Conservation (phyloP, 2,113 vertebrate genomes). For the Passer domesticus region DNA sequence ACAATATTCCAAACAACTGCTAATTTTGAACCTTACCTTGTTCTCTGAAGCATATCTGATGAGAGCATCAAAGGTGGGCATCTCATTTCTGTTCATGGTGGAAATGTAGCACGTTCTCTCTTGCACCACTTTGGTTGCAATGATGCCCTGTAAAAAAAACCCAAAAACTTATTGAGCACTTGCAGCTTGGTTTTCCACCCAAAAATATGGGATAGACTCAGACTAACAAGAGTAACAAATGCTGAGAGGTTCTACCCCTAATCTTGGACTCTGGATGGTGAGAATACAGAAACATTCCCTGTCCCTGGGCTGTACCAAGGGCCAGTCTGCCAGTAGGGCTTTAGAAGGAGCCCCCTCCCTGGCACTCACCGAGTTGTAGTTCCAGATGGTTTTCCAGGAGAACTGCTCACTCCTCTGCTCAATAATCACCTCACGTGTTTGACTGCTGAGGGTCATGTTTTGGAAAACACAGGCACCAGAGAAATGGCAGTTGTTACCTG, state of each 20-base stretch:
- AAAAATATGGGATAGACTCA: background rate
- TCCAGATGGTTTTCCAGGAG: conserved; percentile 53
- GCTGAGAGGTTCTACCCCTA: no score
- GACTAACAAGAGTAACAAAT: background rate
- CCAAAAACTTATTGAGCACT: background rate
- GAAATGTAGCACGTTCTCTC: background rate
- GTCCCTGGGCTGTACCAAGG: accelerated
- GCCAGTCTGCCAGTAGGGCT: accelerated
- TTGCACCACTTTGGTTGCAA: background rate
- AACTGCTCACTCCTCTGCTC: background rate
- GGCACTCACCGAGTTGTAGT: conserved; percentile 43
- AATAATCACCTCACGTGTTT: background rate
- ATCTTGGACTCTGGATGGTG: accelerated
- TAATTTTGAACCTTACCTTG: background rate
- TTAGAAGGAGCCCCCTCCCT: background rate
- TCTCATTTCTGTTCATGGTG: no score
- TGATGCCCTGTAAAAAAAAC: background rate
- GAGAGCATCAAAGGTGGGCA: background rate
- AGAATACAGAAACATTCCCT: background rate
- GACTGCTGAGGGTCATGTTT: background rate
- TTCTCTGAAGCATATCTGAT: background rate
- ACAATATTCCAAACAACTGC: background rate
- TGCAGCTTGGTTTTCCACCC: background rate
- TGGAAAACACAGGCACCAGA: background rate
- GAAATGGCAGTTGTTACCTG: background rate